These are phyloP conservation scores for Norana najaformis DNA, from an alignment of 2,888 invertebrate species.

Conservation along the genomic window DNA sequence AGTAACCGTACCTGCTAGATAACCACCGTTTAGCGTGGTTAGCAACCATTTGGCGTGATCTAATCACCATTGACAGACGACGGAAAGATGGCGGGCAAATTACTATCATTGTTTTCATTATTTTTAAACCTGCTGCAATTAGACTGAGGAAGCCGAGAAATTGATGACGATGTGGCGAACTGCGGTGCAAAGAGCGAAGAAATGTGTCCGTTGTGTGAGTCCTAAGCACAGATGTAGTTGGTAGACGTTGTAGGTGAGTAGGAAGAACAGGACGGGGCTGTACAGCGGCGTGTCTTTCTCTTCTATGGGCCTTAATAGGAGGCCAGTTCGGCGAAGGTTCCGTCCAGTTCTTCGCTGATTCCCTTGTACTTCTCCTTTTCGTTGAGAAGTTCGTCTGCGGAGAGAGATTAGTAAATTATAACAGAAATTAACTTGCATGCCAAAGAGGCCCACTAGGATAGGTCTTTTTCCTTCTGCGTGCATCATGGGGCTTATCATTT, in stretches of 20 bases:
- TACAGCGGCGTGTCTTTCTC: not conserved
- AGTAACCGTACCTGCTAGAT: not conserved
- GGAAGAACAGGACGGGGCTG: not conserved
- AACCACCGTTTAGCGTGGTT: not conserved
- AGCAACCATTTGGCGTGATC: not conserved
- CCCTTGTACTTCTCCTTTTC: slow-evolving; percentile 97
- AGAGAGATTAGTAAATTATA: not conserved
- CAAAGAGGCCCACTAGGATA: too few relatives aligned
- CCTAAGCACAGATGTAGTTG: not conserved
- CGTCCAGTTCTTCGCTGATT: slow-evolving; percentile 95
- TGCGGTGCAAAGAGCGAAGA: not conserved
- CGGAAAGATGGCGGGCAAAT: not conserved
- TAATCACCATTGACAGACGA: not conserved
- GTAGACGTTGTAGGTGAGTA: not conserved
- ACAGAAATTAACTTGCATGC: not conserved
- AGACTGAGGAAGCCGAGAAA: too few relatives aligned
- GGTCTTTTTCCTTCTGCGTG: too few relatives aligned
- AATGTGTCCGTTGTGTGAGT: not conserved
- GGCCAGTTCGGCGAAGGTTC: slow-evolving; percentile 93
- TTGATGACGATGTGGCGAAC: too few relatives aligned
- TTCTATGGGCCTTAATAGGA: slow-evolving; percentile 40
- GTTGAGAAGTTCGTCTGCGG: slow-evolving; percentile 66
- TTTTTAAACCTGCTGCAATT: not conserved
- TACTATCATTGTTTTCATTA: not conserved
- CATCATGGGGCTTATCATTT: too few relatives aligned